Percentiles rank a stretch among this genome's conserved stretches.
These are phyloP conservation scores for Micromesistius poutassou DNA, from an alignment of 2,797 vertebrate genomes.

Conservation along the genomic window DNA sequence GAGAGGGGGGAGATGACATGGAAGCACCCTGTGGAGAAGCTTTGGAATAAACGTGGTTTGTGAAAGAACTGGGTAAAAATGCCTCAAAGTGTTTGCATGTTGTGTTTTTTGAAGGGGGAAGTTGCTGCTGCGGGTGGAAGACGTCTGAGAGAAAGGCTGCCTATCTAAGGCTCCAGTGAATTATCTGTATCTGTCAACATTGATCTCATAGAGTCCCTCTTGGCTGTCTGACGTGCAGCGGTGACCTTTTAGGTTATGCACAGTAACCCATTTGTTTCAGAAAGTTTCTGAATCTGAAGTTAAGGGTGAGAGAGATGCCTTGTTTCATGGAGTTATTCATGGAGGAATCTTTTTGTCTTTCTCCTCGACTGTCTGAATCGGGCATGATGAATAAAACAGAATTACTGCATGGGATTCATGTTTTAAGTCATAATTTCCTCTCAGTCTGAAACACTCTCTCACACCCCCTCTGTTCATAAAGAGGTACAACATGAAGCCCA, in stretches of 20 bases:
- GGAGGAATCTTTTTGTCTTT: not conserved
- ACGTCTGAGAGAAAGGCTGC: no score
- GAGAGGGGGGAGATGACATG: not conserved
- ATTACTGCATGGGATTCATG: not conserved
- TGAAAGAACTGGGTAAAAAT: no score
- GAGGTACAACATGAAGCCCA: not conserved
- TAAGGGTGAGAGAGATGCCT: not conserved
- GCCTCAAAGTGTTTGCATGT: no score
- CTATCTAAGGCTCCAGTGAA: no score
- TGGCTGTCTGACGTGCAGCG: no score
- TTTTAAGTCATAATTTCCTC: not conserved
- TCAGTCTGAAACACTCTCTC: not conserved
- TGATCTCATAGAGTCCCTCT: not conserved
- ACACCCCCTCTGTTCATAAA: not conserved
- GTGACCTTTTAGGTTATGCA: no score
- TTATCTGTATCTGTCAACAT: not conserved
- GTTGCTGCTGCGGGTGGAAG: no score
- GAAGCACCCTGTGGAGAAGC: slow-evolving; percentile 22
- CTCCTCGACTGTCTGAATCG: not conserved
- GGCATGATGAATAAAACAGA: not conserved
- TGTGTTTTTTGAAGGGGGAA: not conserved
- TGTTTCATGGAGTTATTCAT: not conserved
- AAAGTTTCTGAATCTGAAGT: not conserved
- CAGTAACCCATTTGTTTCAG: not conserved
- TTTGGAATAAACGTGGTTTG: not conserved